phyloP scores from a whole-genome alignment of 2,797 vertebrate species.

The Ataeniobius toweri region DNA sequence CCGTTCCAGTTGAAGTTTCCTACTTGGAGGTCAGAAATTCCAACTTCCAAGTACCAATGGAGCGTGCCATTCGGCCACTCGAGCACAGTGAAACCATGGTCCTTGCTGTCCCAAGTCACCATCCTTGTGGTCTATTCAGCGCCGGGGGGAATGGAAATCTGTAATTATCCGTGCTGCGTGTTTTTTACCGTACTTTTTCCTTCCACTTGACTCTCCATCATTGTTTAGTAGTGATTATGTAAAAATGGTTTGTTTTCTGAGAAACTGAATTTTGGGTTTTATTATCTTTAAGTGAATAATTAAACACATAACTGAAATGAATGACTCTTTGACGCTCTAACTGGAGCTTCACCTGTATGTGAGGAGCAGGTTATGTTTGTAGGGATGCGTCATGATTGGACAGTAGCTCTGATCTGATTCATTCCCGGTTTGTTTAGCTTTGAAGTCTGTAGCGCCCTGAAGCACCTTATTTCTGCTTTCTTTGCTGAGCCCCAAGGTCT shows the following conservation, averaged over 20 bases:
- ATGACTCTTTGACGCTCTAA: too few relatives aligned
- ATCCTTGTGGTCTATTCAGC: background rate
- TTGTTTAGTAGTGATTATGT: background rate
- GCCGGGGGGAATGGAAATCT: background rate
- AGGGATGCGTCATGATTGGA: background rate
- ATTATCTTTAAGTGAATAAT: background rate
- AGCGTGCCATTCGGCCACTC: too few relatives aligned
- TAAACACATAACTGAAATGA: background rate
- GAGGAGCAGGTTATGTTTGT: background rate
- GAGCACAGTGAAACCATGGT: too few relatives aligned
- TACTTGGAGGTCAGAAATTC: too few relatives aligned
- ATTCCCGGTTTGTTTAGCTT: background rate
- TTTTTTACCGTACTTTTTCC: background rate
- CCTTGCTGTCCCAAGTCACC: too few relatives aligned
- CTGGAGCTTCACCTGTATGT: too few relatives aligned
- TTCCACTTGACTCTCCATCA: background rate
- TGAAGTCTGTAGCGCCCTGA: too few relatives aligned
- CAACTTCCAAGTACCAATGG: too few relatives aligned
- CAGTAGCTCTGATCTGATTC: slow-evolving; percentile 7
- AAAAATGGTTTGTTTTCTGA: background rate
- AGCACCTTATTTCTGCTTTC: background rate
- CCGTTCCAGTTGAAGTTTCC: too few relatives aligned
- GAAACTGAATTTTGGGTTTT: background rate
- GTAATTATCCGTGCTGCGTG: background rate
- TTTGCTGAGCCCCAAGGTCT: slow-evolving; percentile 42